A percentile compares a stretch with the other conserved stretches of the same genome.
phyloP scores from a whole-genome alignment of 2,888 invertebrate species.

The Agonopterix alstromeriana region DNA sequence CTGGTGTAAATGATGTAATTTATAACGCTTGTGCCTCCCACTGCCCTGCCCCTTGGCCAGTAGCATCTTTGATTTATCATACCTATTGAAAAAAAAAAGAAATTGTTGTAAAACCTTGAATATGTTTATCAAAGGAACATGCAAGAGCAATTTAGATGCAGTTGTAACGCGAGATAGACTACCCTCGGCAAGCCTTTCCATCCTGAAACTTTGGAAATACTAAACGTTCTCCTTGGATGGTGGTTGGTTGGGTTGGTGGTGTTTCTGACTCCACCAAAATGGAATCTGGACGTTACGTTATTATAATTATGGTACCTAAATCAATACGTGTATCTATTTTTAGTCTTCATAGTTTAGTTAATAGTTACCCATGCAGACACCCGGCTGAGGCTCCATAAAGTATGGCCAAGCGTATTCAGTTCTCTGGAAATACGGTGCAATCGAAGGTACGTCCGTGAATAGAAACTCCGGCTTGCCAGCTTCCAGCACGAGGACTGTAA shows the following conservation, averaged over 20 bases:
- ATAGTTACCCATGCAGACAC: conserved; percentile 65
- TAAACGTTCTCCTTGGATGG: too few relatives aligned
- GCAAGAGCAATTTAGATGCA: too few relatives aligned
- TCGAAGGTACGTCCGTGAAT: conserved; percentile 69
- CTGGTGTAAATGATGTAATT: conserved; percentile 91
- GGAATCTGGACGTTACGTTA: too few relatives aligned
- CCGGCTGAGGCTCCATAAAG: conserved; percentile 74
- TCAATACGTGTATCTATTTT: too few relatives aligned
- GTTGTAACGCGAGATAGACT: too few relatives aligned
- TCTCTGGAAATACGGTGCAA: conserved; percentile 75
- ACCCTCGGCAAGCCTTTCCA: too few relatives aligned
- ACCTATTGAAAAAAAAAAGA: conserved; percentile 22
- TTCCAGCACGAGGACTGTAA: conserved; percentile 79
- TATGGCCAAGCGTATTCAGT: conserved; percentile 80
- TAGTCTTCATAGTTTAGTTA: background rate
- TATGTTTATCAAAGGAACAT: too few relatives aligned
- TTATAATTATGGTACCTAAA: too few relatives aligned
- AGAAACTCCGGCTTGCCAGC: conserved; percentile 60
- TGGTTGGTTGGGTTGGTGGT: too few relatives aligned
- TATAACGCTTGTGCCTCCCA: conserved; percentile 88
- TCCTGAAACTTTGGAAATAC: too few relatives aligned
- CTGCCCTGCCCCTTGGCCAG: conserved; percentile 84
- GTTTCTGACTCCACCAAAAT: too few relatives aligned
- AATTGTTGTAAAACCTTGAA: too few relatives aligned
- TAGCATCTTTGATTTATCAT: conserved; percentile 71